These are phyloP conservation scores for Dysmachus trigonus DNA, from an alignment of 2,888 invertebrate genomes.

Conservation along the genomic window DNA sequence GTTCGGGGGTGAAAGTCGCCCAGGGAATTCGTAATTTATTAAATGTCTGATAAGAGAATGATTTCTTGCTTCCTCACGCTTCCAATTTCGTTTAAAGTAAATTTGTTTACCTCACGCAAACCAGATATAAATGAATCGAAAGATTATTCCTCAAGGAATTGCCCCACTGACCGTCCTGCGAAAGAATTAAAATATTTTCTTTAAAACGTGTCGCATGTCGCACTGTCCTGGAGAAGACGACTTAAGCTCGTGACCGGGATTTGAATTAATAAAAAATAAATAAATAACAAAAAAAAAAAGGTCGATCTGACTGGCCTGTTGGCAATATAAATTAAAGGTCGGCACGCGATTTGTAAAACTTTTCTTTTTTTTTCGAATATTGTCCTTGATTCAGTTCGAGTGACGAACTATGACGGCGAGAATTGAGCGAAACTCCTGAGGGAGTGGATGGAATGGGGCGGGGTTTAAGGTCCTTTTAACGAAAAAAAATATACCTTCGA, in stretches of 20 bases:
- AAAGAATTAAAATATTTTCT: neutral
- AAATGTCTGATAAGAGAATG: slow-evolving; percentile 24
- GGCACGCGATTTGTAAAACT: neutral
- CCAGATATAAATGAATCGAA: neutral
- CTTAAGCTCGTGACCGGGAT: neutral
- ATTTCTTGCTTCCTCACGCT: slow-evolving; percentile 28
- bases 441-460: neutral
- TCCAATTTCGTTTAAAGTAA: slow-evolving; percentile 13
- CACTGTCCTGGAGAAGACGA: neutral
- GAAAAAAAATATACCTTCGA: neutral
- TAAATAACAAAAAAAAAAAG: neutral
- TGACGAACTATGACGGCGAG: neutral
- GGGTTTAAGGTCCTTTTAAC: neutral
- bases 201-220: neutral
- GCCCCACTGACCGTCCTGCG: neutral
- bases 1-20: neutral
- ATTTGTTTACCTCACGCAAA: slow-evolving; percentile 15
- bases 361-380: neutral
- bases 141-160: neutral
- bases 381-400: neutral
- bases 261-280: neutral
- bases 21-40: slow-evolving; percentile 17
- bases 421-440: neutral
- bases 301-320: neutral
- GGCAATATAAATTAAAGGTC: neutral